Evolutionary conservation across 1,140 invertebrate genomes (phyloP).

Genomic region (Drosophila simulans): DNA sequence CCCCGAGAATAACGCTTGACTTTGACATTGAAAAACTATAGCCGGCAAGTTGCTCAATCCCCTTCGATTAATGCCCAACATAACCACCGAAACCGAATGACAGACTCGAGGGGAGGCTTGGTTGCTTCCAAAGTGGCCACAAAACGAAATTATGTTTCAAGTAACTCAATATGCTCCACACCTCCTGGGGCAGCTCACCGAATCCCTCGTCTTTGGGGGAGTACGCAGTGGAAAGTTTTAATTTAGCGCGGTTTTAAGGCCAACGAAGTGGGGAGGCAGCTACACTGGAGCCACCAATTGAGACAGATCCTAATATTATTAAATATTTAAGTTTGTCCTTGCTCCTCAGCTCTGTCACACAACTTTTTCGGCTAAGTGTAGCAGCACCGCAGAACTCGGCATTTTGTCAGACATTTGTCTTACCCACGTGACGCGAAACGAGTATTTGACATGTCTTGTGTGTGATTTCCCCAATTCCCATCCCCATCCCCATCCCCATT

Average conservation of each 20-base stretch:
- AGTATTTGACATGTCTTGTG: conserved; percentile 41
- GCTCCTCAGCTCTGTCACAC: no score
- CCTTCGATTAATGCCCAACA: conserved; percentile 51
- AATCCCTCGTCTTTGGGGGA: conserved; percentile 1
- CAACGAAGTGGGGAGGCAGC: conserved; percentile 1
- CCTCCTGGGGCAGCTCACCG: neutral
- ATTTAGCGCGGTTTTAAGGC: conserved; percentile 63
- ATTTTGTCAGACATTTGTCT: conserved; percentile 73
- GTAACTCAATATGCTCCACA: conserved; percentile 69
- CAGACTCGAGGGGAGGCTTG: conserved; percentile 22
- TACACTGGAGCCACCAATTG: conserved; percentile 1
- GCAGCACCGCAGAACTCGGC: conserved; percentile 1
- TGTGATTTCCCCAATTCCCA: conserved; percentile 7
- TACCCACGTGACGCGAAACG: conserved; percentile 51
- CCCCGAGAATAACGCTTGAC: conserved; percentile 41
- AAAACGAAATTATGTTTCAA: conserved; percentile 77
- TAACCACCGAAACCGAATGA: conserved; percentile 64
- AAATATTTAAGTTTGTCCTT: no score
- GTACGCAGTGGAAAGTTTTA: conserved; percentile 65
- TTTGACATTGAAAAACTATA: conserved; percentile 79
- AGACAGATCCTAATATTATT: no score
- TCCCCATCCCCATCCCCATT: no score
- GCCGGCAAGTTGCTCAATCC: conserved; percentile 5
- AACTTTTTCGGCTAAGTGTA: neutral
- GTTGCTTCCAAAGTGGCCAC: conserved; percentile 52